These are phyloP conservation scores for Cyprinus carpio DNA, from an alignment of 2,113 vertebrate species.

Conservation along the genomic window DNA sequence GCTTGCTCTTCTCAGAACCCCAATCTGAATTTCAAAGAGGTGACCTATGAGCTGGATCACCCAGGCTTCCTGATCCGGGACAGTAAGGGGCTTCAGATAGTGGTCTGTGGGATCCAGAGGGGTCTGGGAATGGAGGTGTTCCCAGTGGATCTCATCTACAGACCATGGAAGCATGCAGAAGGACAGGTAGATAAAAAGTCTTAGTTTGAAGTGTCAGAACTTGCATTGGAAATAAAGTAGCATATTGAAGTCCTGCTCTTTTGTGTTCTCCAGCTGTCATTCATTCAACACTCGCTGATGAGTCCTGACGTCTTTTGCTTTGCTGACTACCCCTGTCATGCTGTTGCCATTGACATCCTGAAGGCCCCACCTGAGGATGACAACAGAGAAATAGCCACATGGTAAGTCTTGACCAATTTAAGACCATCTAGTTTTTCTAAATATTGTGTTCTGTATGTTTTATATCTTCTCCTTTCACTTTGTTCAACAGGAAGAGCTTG, in stretches of 20 bases:
- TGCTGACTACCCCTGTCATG: constrained; percentile 94
- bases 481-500: constrained; percentile 90
- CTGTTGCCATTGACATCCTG: constrained; percentile 94
- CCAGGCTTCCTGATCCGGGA: constrained; percentile 95
- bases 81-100: constrained; percentile 94
- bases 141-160: constrained; percentile 95
- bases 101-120: constrained; percentile 95
- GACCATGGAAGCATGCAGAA: constrained; percentile 97
- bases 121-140: constrained; percentile 95
- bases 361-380: constrained; percentile 99
- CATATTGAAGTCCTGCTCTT: neutral
- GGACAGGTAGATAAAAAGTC: constrained; percentile 83
- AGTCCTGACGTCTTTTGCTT: constrained; percentile 98
- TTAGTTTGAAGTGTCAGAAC: neutral
- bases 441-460: neutral
- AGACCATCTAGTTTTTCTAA: neutral
- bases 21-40: constrained; percentile 96
- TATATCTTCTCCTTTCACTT: neutral
- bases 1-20: constrained; percentile 83
- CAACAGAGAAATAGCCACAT: constrained; percentile 97
- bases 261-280: constrained; percentile 83
- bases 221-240: neutral
- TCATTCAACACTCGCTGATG: constrained; percentile 97
- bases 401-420: constrained; percentile 69
- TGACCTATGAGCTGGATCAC: constrained; percentile 97